phyloP scores from a whole-genome alignment of 92 coral and sea anemone genomes.

The Siderastrea siderea region DNA sequence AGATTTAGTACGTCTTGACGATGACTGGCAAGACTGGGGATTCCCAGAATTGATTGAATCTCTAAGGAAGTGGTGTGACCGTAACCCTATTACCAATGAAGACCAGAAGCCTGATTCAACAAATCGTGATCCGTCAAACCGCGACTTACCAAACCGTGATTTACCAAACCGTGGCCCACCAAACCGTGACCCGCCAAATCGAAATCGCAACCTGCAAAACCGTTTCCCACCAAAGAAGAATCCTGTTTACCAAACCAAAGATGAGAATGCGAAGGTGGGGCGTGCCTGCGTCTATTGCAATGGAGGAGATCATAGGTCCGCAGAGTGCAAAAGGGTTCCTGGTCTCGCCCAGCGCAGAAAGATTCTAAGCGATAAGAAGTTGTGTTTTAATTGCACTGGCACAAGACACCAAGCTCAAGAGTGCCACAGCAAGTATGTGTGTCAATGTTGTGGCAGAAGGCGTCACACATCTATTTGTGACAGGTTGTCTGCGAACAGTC shows the following conservation, averaged over 20 bases:
- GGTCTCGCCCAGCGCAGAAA: slow-evolving; percentile 30
- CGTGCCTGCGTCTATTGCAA: slow-evolving; percentile 47
- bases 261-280: neutral
- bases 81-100: slow-evolving; percentile 39
- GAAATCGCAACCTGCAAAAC: neutral
- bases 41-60: slow-evolving; percentile 58
- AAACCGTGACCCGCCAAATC: neutral
- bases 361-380: slow-evolving; percentile 44
- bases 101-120: neutral
- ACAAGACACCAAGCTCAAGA: slow-evolving; percentile 45
- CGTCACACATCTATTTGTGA: slow-evolving; percentile 27
- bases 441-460: slow-evolving; percentile 35
- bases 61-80: slow-evolving; percentile 68
- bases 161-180: neutral
- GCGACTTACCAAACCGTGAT: neutral
- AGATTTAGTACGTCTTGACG: slow-evolving; percentile 64
- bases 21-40: slow-evolving; percentile 70
- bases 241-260: slow-evolving; percentile 11
- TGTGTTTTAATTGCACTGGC: slow-evolving; percentile 66
- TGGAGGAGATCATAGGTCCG: slow-evolving; percentile 33
- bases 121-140: neutral
- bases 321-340: slow-evolving; percentile 35
- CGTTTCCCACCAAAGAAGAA: neutral
- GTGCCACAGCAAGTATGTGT: slow-evolving; percentile 30
- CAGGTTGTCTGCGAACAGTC: slow-evolving; percentile 14